These are phyloP conservation scores for Lordiphosa stackelbergi DNA, from an alignment of 1,140 invertebrate genomes.

Conservation along the genomic window DNA sequence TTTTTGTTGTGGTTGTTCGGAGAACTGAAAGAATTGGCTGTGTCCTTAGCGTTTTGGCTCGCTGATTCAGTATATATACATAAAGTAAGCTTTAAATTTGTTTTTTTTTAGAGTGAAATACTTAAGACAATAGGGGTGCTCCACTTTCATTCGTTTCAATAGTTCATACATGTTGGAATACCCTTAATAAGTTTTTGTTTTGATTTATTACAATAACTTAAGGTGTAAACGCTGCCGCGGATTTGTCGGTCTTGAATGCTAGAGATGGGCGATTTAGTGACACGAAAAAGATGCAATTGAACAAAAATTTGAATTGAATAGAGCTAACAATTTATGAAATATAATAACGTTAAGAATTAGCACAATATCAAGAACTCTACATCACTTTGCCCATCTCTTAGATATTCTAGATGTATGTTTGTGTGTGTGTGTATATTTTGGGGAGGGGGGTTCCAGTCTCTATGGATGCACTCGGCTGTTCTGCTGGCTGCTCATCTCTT, in stretches of 20 bases:
- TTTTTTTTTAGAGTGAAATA: constrained; percentile 58
- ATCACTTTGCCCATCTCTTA: too few relatives aligned
- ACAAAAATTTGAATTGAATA: too few relatives aligned
- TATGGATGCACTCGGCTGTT: constrained; percentile 25
- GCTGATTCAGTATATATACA: constrained; percentile 30
- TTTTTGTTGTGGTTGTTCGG: constrained; percentile 1
- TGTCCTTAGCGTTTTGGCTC: too few relatives aligned
- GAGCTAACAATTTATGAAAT: too few relatives aligned
- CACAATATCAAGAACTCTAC: too few relatives aligned
- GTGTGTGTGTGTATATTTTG: constrained; percentile 18
- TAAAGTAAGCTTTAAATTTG: constrained; percentile 47
- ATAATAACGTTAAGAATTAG: too few relatives aligned
- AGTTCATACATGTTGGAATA: constrained; percentile 23
- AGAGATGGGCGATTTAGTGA: too few relatives aligned
- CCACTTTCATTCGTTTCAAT: constrained; percentile 12
- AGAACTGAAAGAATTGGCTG: constrained; percentile 7
- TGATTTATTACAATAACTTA: constrained; percentile 47
- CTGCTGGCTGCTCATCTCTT: constrained; percentile 1
- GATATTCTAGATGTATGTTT: constrained; percentile 10
- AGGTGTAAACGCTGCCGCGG: constrained; percentile 47
- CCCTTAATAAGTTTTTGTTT: constrained; percentile 19
- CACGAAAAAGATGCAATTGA: too few relatives aligned
- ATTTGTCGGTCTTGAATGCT: constrained; percentile 33
- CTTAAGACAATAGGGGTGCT: constrained; percentile 50
- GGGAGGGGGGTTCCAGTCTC: constrained; percentile 39